Evolutionary conservation across 1,140 invertebrate species (phyloP), one percentile per base, ranked within the genome.

Genomic region (Piezodorus guildinii): DNA sequence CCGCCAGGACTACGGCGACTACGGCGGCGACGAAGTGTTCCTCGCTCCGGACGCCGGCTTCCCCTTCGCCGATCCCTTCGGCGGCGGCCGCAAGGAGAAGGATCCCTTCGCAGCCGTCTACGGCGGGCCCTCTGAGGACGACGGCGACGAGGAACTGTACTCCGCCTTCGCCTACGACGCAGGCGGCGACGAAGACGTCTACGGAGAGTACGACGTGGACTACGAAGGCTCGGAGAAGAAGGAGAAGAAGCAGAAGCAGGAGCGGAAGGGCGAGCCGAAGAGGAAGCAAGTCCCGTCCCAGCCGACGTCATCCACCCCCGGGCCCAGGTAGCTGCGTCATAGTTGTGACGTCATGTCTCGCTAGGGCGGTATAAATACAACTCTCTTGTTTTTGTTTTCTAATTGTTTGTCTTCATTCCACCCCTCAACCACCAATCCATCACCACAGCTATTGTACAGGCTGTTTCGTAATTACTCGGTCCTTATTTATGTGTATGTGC

Each of bases 151-250:
- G 4, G 52, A 56, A 4, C 8, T 16, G 52, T 19, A 25, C 19
- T 23, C 19, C 2, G 34, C 34, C 12, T 39, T 39, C 34, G 34
- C 34, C 34, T 39, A 39, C 9, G 34, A 39, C 34, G 34, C 1
- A 39, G 34, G 34, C 12, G 34, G 34, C 34, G 52, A 56, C 10
- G 52, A 56, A 4, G 23, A 19, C 6, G 23, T 15, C 52, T 56
- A 56, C 52, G 52, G 4, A 19, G 19, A 56, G 6, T 19, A 23
- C 23, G 52, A 56, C 23, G 52, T 23, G 2, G 52, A 56, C 52
- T 56, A 56, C 52, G 52, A 56, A 14, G 52, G 52, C 15, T 56
- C 52, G 19, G 52, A 56, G 21, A 56, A 56, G 52, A 56, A 56
- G 52, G 52, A 56, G 52, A 56, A 56, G 52, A 56, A 56, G 23